phyloP scores from a whole-genome alignment of 2,113 vertebrate genomes.

The Ia io region DNA sequence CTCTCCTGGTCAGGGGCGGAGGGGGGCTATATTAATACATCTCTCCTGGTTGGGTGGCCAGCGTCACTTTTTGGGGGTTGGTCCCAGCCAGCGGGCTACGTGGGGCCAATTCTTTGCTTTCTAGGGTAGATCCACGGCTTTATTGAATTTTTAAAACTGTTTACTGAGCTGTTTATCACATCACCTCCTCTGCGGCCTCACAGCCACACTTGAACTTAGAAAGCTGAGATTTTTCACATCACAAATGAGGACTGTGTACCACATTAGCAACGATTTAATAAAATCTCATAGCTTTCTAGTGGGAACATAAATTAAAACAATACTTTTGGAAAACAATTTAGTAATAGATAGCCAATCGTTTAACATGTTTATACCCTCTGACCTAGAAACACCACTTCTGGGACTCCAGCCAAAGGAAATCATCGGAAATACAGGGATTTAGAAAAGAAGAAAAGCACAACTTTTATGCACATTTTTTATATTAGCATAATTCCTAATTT shows the following conservation, averaged over 20 bases:
- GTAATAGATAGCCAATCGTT: constrained; percentile 49
- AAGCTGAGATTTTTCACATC: background rate
- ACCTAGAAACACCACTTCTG: constrained; percentile 58
- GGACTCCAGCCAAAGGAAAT: constrained; percentile 62
- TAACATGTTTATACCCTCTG: constrained; percentile 42
- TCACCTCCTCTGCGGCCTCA: background rate
- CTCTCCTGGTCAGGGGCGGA: background rate
- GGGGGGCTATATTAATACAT: background rate
- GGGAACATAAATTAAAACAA: constrained; percentile 55
- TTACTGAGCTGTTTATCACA: background rate
- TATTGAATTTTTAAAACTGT: background rate
- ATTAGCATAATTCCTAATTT: constrained; percentile 60
- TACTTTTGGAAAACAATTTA: constrained; percentile 51
- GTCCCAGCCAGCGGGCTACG: background rate
- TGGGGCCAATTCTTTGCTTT: background rate
- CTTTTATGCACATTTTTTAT: constrained; percentile 35
- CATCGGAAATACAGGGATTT: constrained; percentile 28
- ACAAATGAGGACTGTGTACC: background rate
- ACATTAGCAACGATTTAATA: constrained; percentile 54
- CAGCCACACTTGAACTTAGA: background rate
- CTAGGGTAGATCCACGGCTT: background rate
- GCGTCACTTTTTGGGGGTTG: background rate
- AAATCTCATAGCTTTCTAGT: constrained; percentile 50
- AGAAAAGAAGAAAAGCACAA: constrained; percentile 15
- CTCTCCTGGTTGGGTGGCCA: background rate